These are phyloP conservation scores for Ctenodactylus gundi DNA, from an alignment of 2,113 vertebrate species.

Conservation along the genomic window DNA sequence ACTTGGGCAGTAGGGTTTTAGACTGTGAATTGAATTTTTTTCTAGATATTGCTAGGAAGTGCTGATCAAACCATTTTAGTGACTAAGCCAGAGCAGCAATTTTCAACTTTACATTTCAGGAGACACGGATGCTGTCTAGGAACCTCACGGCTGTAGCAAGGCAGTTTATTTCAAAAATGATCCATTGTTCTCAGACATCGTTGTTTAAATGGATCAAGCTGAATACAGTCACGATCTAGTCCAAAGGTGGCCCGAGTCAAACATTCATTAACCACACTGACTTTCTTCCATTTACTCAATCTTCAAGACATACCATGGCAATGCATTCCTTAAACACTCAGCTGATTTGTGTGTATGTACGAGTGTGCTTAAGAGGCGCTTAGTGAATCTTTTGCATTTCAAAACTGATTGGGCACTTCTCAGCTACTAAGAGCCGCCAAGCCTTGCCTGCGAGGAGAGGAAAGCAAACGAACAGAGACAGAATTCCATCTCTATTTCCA, in stretches of 20 bases:
- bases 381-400: background rate
- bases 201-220: background rate
- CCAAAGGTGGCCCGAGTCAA: background rate
- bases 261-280: background rate
- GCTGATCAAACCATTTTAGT: background rate
- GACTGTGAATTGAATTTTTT: background rate
- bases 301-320: background rate
- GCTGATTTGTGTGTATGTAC: background rate
- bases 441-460: background rate
- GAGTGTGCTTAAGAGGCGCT: background rate
- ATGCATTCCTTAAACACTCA: background rate
- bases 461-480: background rate
- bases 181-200: background rate
- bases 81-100: background rate
- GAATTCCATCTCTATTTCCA: background rate
- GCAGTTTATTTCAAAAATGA: rapidly evolving
- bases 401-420: background rate
- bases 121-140: background rate
- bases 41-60: background rate
- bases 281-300: background rate
- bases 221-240: background rate
- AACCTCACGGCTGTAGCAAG: background rate
- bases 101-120: background rate
- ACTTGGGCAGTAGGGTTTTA: background rate
- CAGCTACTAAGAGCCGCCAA: background rate